A percentile compares a stretch with the other conserved stretches of the same genome.
Conservation (phyloP, 2,797 vertebrate genomes). For the Salarias fasciatus region DNA sequence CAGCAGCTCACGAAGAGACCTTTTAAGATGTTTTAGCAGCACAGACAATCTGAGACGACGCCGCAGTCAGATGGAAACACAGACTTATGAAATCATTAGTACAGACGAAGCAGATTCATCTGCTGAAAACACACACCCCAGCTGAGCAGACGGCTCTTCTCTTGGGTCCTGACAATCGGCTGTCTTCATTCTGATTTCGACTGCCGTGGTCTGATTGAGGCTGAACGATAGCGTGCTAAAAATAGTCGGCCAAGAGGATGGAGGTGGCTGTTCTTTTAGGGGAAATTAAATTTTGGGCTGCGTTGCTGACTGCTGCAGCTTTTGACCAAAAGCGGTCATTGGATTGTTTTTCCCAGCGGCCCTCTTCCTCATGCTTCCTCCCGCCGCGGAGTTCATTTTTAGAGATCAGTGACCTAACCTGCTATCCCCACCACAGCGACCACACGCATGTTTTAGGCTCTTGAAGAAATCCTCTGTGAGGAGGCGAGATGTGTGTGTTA, state of each 20-base stretch:
- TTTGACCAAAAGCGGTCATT: slow-evolving; percentile 76
- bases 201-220: slow-evolving; percentile 47
- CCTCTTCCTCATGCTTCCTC: slow-evolving; percentile 9
- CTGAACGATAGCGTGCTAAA: slow-evolving; percentile 61
- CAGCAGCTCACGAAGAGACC: background rate
- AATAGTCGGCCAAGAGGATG: slow-evolving; percentile 51
- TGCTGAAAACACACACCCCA: slow-evolving; percentile 47
- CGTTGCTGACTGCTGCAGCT: slow-evolving; percentile 55
- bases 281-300: slow-evolving; percentile 61
- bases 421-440: slow-evolving; percentile 23
- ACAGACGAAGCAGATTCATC: slow-evolving; percentile 55
- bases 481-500: slow-evolving; percentile 3
- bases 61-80: slow-evolving; percentile 28
- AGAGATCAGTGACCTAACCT: slow-evolving; percentile 38
- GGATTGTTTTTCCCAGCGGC: slow-evolving; percentile 54
- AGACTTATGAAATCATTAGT: slow-evolving; percentile 62
- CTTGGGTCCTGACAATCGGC: slow-evolving; percentile 4
- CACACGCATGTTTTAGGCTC: slow-evolving; percentile 20
- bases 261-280: slow-evolving; percentile 58
- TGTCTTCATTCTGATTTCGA: slow-evolving; percentile 38
- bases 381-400: slow-evolving; percentile 45
- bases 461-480: slow-evolving; percentile 33
- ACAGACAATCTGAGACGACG: slow-evolving; percentile 45
- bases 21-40: slow-evolving; percentile 25
- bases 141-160: slow-evolving; percentile 7